Evolutionary conservation across 2,888 invertebrate species (phyloP), one percentile per base, ranked within the genome.

Genomic region (Synergus umbraculus): DNA sequence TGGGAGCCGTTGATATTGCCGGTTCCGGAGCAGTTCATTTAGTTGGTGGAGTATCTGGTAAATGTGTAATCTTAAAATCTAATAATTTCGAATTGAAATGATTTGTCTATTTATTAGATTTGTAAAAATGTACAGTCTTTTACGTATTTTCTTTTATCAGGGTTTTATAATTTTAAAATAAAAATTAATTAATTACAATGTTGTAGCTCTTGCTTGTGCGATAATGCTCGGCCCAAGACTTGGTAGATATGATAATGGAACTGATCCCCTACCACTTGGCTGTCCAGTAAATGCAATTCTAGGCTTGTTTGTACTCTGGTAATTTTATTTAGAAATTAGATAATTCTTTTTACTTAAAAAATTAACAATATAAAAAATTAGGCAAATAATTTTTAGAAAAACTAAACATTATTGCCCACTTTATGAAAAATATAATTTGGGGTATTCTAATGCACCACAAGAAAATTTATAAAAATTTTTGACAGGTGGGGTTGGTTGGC

Each of bases 1-100:
- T 98, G 87, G 98, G 98, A 0, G 97, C 96, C 1, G 97, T 98
- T 0, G 98, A 98, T 90, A 98, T 98, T 78, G 98, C 98, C 0
- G 98, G 98, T 7, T 97, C 97, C 4, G 97, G 97, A 3, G 96
- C 97, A 5, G 98, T 98, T 0, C 98, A 98, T 93, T 93, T 98
- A 65, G 96, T 98, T 81, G 98, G 97, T 92, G 95, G 94, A 43
- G 88, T 92, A 73, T 94, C 94, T 49, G 93, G 93, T 92, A 86
- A 87, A 29, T 46, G 8, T 46, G 15, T 37, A 67, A 46, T 41
- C 3, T 43, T 41, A 10, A 29, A 29, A 29, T 29, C 2, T 29
- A 29, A 29, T 29, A 0, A 2, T 54, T 41, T 13, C 12, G n/a
- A 76, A 41, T 18, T 54, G 9, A 15, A 18, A 76, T 29, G 3